Conservation (phyloP, 2,888 invertebrate species). For the Maniola hyperantus region DNA sequence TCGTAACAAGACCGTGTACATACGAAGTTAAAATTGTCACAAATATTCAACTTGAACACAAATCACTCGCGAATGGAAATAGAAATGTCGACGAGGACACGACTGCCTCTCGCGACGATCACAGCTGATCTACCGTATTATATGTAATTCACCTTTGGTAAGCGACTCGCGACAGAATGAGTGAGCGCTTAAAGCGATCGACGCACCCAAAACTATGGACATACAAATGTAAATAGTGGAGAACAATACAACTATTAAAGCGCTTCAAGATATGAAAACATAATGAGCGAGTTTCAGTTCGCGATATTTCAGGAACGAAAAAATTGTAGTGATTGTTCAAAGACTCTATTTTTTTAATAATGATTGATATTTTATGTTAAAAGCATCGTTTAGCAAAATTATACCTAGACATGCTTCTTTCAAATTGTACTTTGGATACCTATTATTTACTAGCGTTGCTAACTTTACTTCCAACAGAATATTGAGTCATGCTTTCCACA, state of each 20-base stretch:
- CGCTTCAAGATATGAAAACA: constrained; percentile 35
- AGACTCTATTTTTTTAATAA: not conserved
- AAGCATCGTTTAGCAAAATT: no score
- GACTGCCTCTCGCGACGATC: constrained; percentile 56
- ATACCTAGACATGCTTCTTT: no score
- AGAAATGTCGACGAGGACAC: constrained; percentile 47
- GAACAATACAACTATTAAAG: constrained; percentile 39
- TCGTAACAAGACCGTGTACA: constrained; percentile 24
- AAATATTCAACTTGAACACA: constrained; percentile 46
- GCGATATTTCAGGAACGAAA: not conserved
- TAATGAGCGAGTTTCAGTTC: not conserved
- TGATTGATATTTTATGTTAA: no score
- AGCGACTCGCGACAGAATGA: constrained; percentile 37
- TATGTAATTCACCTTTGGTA: constrained; percentile 47
- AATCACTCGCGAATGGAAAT: constrained; percentile 52
- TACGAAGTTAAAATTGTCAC: constrained; percentile 38
- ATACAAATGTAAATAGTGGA: constrained; percentile 28
- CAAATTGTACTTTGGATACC: no score
- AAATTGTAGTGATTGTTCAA: not conserved
- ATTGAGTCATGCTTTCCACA: not conserved
- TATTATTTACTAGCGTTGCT: not conserved
- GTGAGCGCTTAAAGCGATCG: constrained; percentile 46
- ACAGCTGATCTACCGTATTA: constrained; percentile 64
- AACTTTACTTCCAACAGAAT: not conserved
- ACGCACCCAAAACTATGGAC: constrained; percentile 23